These are phyloP conservation scores for Scaptomyza parva DNA, from an alignment of 2,888 invertebrate species.

Conservation along the genomic window DNA sequence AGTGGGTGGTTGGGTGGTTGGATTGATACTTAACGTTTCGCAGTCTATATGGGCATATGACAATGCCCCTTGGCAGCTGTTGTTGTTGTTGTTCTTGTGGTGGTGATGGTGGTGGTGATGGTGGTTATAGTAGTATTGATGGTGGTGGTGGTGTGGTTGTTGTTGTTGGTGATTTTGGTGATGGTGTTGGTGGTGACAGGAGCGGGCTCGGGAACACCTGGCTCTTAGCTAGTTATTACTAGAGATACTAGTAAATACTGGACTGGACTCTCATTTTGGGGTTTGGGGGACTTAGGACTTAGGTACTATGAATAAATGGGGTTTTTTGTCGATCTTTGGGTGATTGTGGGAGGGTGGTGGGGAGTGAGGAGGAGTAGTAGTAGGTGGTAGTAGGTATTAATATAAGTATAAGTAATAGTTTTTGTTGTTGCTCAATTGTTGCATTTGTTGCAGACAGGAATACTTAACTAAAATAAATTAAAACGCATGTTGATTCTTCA, in stretches of 20 bases:
- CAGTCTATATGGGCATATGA: slow-evolving; percentile 24
- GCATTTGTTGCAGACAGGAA: slow-evolving; percentile 25
- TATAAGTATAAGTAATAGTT: slow-evolving; percentile 58
- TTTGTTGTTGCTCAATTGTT: slow-evolving; percentile 30
- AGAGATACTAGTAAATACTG: background rate
- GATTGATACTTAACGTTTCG: slow-evolving; percentile 54
- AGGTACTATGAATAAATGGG: slow-evolving; percentile 1
- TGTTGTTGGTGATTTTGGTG: too few species aligned
- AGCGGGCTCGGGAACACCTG: slow-evolving; percentile 40
- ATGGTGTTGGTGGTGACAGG: slow-evolving; percentile 23
- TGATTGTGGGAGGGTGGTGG: too few species aligned
- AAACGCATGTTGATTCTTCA: slow-evolving; percentile 21
- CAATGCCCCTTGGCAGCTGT: slow-evolving; percentile 30
- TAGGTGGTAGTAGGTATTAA: slow-evolving; percentile 14
- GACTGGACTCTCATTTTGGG: too few species aligned
- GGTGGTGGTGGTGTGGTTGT: slow-evolving; percentile 9
- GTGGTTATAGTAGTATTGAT: background rate
- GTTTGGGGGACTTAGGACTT: background rate
- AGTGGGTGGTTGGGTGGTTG: slow-evolving; percentile 6
- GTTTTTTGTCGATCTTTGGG: slow-evolving; percentile 12
- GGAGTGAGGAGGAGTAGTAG: too few species aligned
- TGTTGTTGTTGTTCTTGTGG: slow-evolving; percentile 28
- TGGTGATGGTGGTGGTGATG: background rate
- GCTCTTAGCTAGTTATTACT: slow-evolving; percentile 14
- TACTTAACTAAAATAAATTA: slow-evolving; percentile 36